Percentiles rank a stretch among this genome's conserved stretches.
Evolutionary conservation across 2,797 vertebrate genomes (phyloP).

Genomic region (Sebastes jordani): DNA sequence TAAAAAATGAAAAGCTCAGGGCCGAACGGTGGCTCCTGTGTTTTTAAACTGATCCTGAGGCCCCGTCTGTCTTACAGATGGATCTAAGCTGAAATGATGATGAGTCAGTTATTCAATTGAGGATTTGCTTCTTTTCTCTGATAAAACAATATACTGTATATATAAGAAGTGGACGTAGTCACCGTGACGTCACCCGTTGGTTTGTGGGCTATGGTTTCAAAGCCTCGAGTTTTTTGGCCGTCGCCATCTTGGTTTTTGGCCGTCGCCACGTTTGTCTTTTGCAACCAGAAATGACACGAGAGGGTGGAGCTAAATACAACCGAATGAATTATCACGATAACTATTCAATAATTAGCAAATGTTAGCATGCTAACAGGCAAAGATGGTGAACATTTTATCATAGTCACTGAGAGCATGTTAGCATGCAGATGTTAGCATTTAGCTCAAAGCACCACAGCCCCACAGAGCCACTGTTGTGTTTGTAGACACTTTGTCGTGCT

Average conservation of each 20-base stretch:
- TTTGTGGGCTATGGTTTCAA: too few relatives aligned
- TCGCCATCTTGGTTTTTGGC: too few relatives aligned
- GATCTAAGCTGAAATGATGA: background rate
- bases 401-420: background rate
- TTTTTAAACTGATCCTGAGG: background rate
- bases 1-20: background rate
- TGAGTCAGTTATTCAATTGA: background rate
- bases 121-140: background rate
- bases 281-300: too few relatives aligned
- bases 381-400: background rate
- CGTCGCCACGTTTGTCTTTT: too few relatives aligned
- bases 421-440: background rate
- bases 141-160: too few relatives aligned
- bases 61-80: background rate
- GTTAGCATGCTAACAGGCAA: background rate
- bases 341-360: background rate
- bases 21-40: background rate
- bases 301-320: too few relatives aligned
- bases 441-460: background rate
- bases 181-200: too few relatives aligned
- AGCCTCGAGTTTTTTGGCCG: too few relatives aligned
- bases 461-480: rapidly evolving
- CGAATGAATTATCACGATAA: background rate
- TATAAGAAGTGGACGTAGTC: too few relatives aligned
- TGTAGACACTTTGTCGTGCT: background rate